phyloP scores from a whole-genome alignment of 2,888 invertebrate genomes.

The Euspilapteryx auroguttella region DNA sequence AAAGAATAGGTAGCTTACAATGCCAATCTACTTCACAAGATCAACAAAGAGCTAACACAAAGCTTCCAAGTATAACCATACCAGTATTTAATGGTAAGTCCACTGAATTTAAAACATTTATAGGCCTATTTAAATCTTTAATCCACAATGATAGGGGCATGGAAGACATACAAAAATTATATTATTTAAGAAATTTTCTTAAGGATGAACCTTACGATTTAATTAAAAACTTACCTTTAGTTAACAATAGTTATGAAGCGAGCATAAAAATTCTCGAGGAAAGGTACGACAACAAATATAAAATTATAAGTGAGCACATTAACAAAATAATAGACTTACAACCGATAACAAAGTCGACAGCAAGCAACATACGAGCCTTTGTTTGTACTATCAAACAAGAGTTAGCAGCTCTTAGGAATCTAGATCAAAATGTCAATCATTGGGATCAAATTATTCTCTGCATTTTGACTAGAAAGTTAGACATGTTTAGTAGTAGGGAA shows the following conservation, averaged over 20 bases:
- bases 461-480: conserved; percentile 9
- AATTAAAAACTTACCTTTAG: too few relatives aligned
- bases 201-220: conserved; percentile 6
- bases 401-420: conserved; percentile 6
- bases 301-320: conserved; percentile 4
- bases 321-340: conserved; percentile 3
- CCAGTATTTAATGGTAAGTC: too few relatives aligned
- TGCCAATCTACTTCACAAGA: too few relatives aligned
- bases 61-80: too few relatives aligned
- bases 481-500: conserved; percentile 3
- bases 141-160: too few relatives aligned
- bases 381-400: conserved; percentile 7
- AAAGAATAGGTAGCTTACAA: too few relatives aligned
- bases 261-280: conserved; percentile 2
- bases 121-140: too few relatives aligned
- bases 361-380: too few relatives aligned
- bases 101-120: too few relatives aligned
- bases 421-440: conserved; percentile 1
- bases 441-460: conserved; percentile 8
- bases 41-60: too few relatives aligned
- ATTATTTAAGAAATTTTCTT: conserved; percentile 7
- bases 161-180: too few relatives aligned
- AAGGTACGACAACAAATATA: conserved; percentile 3
- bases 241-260: conserved; percentile 2
- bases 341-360: conserved; percentile 2